A percentile compares a stretch with the other conserved stretches of the same genome.
These are phyloP conservation scores for Pteromalus puparum DNA, from an alignment of 1,140 invertebrate species.

Conservation along the genomic window DNA sequence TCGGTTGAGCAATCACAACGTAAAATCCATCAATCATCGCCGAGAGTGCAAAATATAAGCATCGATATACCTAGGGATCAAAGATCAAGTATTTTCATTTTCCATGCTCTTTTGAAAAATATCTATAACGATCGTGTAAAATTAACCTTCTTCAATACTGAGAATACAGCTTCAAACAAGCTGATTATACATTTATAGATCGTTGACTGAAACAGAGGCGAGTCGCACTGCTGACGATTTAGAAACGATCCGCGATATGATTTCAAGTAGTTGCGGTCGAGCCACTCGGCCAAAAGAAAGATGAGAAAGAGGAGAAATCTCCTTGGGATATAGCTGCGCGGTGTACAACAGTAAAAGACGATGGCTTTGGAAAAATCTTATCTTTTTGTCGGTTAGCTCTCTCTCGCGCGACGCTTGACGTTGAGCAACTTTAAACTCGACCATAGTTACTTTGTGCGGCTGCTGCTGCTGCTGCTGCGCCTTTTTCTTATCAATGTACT, in stretches of 20 bases:
- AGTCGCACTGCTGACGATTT: background rate
- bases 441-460: background rate
- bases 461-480: too few relatives aligned
- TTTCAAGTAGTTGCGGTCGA: constrained; percentile 13
- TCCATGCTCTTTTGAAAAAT: background rate
- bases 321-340: background rate
- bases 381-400: constrained; percentile 38
- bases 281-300: background rate
- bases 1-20: background rate
- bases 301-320: constrained; percentile 31
- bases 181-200: background rate
- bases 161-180: background rate
- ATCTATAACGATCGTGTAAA: background rate
- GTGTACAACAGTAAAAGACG: background rate
- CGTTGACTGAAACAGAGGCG: too few relatives aligned
- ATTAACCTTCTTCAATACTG: background rate
- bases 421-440: constrained; percentile 21
- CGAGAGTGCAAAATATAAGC: background rate
- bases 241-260: background rate
- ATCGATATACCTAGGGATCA: constrained; percentile 20
- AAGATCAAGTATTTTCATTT: background rate
- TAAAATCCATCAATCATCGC: background rate
- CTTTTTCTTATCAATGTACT: too few relatives aligned
- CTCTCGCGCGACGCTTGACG: background rate
- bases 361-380: constrained; percentile 22